Evolutionary conservation across 2,888 invertebrate species (phyloP), one percentile per base, ranked within the genome.

Genomic region (Drosophila peninsularis): DNA sequence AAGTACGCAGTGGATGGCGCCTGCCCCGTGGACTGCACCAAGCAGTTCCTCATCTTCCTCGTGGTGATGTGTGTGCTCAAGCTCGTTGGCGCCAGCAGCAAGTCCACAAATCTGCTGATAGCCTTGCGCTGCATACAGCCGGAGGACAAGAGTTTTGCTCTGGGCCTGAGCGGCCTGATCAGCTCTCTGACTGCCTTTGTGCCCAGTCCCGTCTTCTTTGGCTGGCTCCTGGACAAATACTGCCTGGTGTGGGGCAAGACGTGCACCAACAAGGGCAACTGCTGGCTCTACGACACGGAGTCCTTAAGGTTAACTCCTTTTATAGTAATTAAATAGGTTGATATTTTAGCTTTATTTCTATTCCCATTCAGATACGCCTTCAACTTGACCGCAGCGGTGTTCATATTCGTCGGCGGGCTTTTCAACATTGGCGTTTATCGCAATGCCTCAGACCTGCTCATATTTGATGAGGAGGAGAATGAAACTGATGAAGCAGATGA

Each of bases 191-290:
- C 95, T 69, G 94, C 95, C 10, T 95, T 96, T 84, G 94, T 96
- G 70, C 96, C 96, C 0, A 95, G 95, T 53, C 96, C 96, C 0
- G 94, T 96, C 62, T 92, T 96, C 44, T 96, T 95, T 82, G 96
- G 96, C 41, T 94, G 94, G 80, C 94, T 96, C 47, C 93, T 96
- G 79, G 92, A 92, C 75, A 82, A 75, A 47, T 94, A 95, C 4
- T 96, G 96, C 82, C 90, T 95, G 49, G 94, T 96, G n/a, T 96
- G 96, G 96, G 95, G 96, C 5, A 95, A 95, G 89, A 95, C 95
- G 7, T 96, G 95, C 82, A 93, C 94, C 5, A 94, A 94, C 49
- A 94, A 94, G 52, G 95, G 95, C 62, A 95, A 95, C 83, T 96
- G 96, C 89, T 96, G 96, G 96, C 92, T 95, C 3, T 96, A 96